Evolutionary conservation across 2,888 invertebrate species (phyloP).

Genomic region (Hyles lineata): DNA sequence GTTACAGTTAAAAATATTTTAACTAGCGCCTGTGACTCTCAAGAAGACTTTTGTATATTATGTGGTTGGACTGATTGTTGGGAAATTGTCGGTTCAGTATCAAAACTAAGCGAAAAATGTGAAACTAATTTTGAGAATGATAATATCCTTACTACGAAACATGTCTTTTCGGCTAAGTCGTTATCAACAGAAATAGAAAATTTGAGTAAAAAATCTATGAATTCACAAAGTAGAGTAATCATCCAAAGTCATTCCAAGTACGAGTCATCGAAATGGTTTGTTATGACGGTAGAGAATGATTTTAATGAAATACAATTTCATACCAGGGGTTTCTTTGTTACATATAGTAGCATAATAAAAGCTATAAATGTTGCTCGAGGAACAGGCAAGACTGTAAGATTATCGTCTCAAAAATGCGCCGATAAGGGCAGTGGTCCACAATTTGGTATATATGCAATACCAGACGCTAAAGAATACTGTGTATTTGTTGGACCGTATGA

Average conservation of each 20-base stretch:
- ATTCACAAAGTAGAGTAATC: not conserved
- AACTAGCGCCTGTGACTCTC: slow-evolving; percentile 60
- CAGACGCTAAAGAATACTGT: slow-evolving; percentile 61
- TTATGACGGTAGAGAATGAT: slow-evolving; percentile 82
- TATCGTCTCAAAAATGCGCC: slow-evolving; percentile 66
- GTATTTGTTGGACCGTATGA: slow-evolving; percentile 79
- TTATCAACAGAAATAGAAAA: not conserved
- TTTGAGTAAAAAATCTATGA: not conserved
- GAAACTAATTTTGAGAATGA: not conserved
- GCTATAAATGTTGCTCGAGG: slow-evolving; percentile 76
- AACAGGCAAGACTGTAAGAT: slow-evolving; percentile 77
- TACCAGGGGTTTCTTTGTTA: slow-evolving; percentile 81
- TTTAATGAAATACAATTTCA: slow-evolving; percentile 82
- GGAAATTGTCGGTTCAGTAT: slow-evolving; percentile 74
- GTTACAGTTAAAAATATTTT: slow-evolving; percentile 69
- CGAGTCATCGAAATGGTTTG: slow-evolving; percentile 80
- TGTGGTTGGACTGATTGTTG: slow-evolving; percentile 71
- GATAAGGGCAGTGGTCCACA: slow-evolving; percentile 55
- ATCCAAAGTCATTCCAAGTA: slow-evolving; percentile 34
- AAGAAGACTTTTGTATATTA: slow-evolving; percentile 74
- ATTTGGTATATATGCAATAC: slow-evolving; percentile 78
- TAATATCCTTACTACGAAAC: not conserved
- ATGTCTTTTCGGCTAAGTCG: slow-evolving; percentile 1
- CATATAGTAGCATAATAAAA: slow-evolving; percentile 77
- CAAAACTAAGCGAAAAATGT: slow-evolving; percentile 47